Base-by-base conservation (phyloP, 2,797 vertebrate species). In the Chiloscyllium punctatum region DNA sequence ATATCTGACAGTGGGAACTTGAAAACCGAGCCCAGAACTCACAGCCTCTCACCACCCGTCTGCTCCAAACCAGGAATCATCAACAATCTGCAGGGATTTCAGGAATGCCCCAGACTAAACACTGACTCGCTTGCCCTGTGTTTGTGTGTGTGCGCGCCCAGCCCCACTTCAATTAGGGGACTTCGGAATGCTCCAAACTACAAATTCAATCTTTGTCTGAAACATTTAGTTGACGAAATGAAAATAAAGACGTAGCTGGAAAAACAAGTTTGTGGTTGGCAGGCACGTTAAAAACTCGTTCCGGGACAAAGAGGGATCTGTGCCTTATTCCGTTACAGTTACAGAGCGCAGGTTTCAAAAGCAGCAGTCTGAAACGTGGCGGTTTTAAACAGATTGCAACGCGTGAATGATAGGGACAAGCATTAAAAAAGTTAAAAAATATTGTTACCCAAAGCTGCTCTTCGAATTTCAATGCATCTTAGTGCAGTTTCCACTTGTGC, bases 1-100 rank as follows among this genome's bases (percentile, higher is more conserved):
- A 98, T 97, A 90, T 96, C 96, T 77, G 62, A 37, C 8, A 33
- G 72, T 1, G 72, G 15, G 53, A 62, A 79, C 11, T 21, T 72
- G 33, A 77, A 42, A n/a, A 62, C 72, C n/a, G 42, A 16, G 91
- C 53, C 9, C 48, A 4, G 5, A 62, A 62, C 88, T 77, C 96
- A 57, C 53, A n/a, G 94, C 77, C 84, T 68, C 84, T 68, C 30
- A 77, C 77, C 66, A 72, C 62, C 88, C 30, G 95, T 96, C n/a
- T 71, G 95, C 79, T 82, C 96, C 68, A 74, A 95, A 95, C 68
- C 72, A 11, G 53, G 53, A 74, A 21, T 11, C 51, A 51, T 77
- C 94, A 9, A 90, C 94, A 79, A 62, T 94, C 79, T 74, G 25
- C 88, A 33, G 95, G 96, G 96, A 94, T 88, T 87, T 95, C 82